These are phyloP conservation scores for Pachliopta kotzebuea DNA, from an alignment of 2,888 invertebrate species.

Conservation along the genomic window DNA sequence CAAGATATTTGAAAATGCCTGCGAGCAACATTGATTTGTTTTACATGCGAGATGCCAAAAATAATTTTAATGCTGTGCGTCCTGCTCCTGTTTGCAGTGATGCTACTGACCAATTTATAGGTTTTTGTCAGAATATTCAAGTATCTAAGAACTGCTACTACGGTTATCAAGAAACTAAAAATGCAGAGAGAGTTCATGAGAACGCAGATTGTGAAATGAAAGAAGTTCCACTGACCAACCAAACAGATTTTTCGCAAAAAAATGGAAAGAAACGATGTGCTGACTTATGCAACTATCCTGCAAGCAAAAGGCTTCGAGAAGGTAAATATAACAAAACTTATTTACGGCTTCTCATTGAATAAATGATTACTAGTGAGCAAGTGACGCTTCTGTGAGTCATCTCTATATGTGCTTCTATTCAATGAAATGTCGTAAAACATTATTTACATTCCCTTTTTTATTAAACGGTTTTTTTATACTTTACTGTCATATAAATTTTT, in stretches of 20 bases:
- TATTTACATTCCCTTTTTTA: constrained; percentile 5
- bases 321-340: constrained; percentile 54
- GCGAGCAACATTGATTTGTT: constrained; percentile 65
- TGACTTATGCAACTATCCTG: constrained; percentile 56
- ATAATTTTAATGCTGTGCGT: constrained; percentile 71
- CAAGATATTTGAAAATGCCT: constrained; percentile 53
- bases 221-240: constrained; percentile 45
- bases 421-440: constrained; percentile 39
- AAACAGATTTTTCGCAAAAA: constrained; percentile 40
- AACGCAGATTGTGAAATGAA: constrained; percentile 69
- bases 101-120: constrained; percentile 55
- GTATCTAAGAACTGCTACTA: constrained; percentile 78
- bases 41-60: constrained; percentile 66
- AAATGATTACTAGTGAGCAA: constrained; percentile 21
- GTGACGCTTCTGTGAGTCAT: constrained; percentile 26
- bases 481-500: not conserved
- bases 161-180: constrained; percentile 65
- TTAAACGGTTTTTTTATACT: no score
- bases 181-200: constrained; percentile 42
- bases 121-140: constrained; percentile 69
- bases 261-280: constrained; percentile 67
- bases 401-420: constrained; percentile 27
- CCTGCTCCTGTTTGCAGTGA: constrained; percentile 66
- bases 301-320: constrained; percentile 67
- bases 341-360: constrained; percentile 53